Conservation (phyloP, 2,888 invertebrate genomes). For the Corbicula japonica region DNA sequence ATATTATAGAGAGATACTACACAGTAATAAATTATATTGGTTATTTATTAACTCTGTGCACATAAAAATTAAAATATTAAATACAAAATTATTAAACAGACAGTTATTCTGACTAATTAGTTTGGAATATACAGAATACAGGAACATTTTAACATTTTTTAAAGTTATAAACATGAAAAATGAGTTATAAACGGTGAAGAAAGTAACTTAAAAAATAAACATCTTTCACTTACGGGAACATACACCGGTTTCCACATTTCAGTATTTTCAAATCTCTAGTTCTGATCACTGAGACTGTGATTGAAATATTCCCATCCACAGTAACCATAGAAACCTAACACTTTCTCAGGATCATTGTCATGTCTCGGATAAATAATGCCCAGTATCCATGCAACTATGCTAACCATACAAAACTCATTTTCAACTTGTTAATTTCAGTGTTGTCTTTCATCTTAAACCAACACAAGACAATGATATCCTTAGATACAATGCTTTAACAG, state of each 20-base stretch:
- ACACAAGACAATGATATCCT: conserved; percentile 25
- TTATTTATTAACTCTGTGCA: too few species aligned
- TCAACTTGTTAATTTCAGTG: neutral
- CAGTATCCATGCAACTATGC: conserved; percentile 37
- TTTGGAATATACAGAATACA: too few species aligned
- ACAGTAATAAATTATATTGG: too few species aligned
- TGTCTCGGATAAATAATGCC: conserved; percentile 36
- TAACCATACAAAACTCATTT: conserved; percentile 45
- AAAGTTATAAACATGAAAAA: neutral
- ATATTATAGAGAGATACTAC: too few species aligned
- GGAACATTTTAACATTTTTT: too few species aligned
- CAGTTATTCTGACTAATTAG: too few species aligned
- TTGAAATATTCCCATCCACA: conserved; percentile 16
- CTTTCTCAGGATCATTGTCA: conserved; percentile 46
- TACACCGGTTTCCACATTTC: conserved; percentile 62
- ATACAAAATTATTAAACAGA: too few species aligned
- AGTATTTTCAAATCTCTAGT: conserved; percentile 23
- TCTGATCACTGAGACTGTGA: conserved; percentile 17
- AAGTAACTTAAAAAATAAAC: neutral
- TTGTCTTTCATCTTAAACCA: too few species aligned
- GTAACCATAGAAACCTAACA: conserved; percentile 33
- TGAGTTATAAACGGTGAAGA: neutral
- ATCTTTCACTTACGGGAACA: conserved; percentile 55
- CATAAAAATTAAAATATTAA: too few species aligned
- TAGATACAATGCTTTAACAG: conserved; percentile 41